These are phyloP conservation scores for Ceryle rudis DNA, from an alignment of 2,797 vertebrate genomes.

Conservation along the genomic window DNA sequence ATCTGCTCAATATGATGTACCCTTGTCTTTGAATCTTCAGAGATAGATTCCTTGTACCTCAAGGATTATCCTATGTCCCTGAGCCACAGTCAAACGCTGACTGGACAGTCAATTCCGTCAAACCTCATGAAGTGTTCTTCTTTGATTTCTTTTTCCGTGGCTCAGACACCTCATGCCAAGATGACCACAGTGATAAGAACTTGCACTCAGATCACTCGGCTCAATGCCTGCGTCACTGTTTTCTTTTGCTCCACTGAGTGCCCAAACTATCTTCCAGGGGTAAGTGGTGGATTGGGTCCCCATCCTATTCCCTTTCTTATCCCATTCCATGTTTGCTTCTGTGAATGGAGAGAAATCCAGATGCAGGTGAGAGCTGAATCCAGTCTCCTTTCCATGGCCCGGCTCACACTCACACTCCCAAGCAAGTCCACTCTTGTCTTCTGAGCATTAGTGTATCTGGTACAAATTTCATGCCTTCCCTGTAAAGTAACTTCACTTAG, in stretches of 20 bases:
- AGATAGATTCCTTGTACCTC: neutral
- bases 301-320: neutral
- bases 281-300: neutral
- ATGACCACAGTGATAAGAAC: neutral
- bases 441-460: neutral
- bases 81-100: neutral
- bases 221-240: neutral
- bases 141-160: neutral
- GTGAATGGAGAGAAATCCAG: neutral
- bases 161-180: neutral
- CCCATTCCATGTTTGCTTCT: neutral
- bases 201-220: neutral
- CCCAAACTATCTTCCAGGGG: neutral
- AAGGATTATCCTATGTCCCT: neutral
- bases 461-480: neutral
- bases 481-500: neutral
- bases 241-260: neutral
- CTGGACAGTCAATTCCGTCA: neutral
- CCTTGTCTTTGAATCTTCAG: neutral
- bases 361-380: neutral
- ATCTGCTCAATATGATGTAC: neutral
- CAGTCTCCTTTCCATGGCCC: neutral
- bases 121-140: neutral
- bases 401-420: neutral
- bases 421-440: neutral